A percentile compares a stretch with the other conserved stretches of the same genome.
phyloP scores from a whole-genome alignment of 1,140 invertebrate genomes.

The Euwallacea similis region DNA sequence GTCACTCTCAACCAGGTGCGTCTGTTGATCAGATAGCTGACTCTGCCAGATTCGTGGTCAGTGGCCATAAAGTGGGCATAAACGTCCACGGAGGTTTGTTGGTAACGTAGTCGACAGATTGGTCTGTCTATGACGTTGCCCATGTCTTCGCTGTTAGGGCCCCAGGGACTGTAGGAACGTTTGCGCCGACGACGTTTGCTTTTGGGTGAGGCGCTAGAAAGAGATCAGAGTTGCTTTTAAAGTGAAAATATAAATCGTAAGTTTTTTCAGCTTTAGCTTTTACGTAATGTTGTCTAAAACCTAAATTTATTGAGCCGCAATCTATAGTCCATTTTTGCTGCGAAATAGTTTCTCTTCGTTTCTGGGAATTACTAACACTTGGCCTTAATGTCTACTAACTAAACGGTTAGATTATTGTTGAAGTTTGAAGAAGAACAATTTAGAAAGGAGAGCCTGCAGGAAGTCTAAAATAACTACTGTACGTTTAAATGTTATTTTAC shows the following conservation, averaged over 20 bases:
- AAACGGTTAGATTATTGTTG: no score
- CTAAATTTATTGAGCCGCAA: no score
- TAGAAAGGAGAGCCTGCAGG: no score
- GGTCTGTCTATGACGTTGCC: constrained; percentile 62
- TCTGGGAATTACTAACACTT: no score
- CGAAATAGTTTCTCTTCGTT: no score
- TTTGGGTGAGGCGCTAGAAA: neutral
- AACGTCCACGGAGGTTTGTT: constrained; percentile 87
- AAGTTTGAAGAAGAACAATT: no score
- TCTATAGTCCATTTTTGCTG: no score
- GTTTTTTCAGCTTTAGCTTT: neutral
- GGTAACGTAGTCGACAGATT: constrained; percentile 79
- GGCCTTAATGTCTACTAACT: no score
- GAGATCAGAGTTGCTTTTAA: neutral
- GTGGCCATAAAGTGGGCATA: constrained; percentile 87
- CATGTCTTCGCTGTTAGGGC: constrained; percentile 59
- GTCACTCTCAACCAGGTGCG: constrained; percentile 87
- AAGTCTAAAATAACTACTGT: no score
- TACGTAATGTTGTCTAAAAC: no score
- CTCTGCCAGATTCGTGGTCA: constrained; percentile 88
- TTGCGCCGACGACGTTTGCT: constrained; percentile 54
- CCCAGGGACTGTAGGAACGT: constrained; percentile 61
- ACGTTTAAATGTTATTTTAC: no score
- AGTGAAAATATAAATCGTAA: neutral
- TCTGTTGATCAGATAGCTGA: constrained; percentile 85